phyloP scores from a whole-genome alignment of 2,888 invertebrate genomes.

The Hydraecia micacea region DNA sequence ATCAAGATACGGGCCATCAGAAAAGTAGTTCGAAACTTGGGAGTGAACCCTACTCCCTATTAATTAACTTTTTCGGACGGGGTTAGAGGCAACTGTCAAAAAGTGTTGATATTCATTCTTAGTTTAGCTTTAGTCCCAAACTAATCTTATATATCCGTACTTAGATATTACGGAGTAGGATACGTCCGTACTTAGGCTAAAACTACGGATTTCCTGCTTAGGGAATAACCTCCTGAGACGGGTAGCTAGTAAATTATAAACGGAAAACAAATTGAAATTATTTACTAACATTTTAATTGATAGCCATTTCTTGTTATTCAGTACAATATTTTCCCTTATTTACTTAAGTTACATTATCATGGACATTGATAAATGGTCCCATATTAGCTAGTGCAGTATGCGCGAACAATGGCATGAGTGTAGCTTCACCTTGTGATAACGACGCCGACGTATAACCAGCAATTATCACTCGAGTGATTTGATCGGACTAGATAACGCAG shows the following conservation, averaged over 20 bases:
- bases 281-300: background rate
- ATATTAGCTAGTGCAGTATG: conserved; percentile 31
- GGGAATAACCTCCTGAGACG: background rate
- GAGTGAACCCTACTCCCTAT: background rate
- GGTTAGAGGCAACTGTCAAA: background rate
- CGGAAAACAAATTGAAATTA: background rate
- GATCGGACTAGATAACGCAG: conserved; percentile 55
- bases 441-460: conserved; percentile 31
- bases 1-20: background rate
- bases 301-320: background rate
- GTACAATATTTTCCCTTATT: background rate
- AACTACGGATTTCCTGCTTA: background rate
- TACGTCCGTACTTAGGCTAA: background rate
- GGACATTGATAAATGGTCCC: conserved; percentile 42
- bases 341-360: background rate
- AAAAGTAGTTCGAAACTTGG: background rate
- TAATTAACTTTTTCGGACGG: background rate
- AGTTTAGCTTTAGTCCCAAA: background rate
- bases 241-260: background rate
- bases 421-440: conserved; percentile 51
- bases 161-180: too few relatives aligned
- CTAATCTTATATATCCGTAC: background rate
- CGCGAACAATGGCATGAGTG: conserved; percentile 19
- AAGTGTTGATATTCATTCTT: background rate
- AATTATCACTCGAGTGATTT: conserved; percentile 62